A percentile compares a stretch with the other conserved stretches of the same genome.
Conservation (phyloP, 1,140 invertebrate genomes). For the Dendrolimus kikuchii region DNA sequence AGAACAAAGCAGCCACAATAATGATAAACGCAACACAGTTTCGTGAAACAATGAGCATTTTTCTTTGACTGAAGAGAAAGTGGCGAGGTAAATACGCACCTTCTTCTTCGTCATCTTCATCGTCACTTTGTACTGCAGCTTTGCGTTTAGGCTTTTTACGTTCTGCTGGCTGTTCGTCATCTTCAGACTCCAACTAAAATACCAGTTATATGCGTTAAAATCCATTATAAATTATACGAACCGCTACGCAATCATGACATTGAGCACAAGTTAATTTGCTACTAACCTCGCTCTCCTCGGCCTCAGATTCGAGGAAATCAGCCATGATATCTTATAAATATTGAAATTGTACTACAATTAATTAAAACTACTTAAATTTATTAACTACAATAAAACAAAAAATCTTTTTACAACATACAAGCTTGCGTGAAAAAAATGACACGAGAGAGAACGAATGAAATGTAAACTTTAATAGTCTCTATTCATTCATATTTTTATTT, state of each 20-base stretch:
- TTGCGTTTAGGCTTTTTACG: constrained; percentile 68
- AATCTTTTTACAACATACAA: constrained; percentile 1
- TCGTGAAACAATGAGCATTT: no score
- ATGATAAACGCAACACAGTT: no score
- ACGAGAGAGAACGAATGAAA: constrained; percentile 15
- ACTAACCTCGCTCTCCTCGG: constrained; percentile 87
- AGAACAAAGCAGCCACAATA: no score
- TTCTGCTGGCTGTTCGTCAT: constrained; percentile 55
- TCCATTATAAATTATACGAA: constrained; percentile 8
- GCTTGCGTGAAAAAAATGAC: constrained; percentile 13
- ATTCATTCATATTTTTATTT: no score
- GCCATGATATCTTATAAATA: constrained; percentile 73
- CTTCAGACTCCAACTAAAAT: constrained; percentile 63
- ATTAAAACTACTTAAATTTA: constrained; percentile 3
- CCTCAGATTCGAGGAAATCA: constrained; percentile 87
- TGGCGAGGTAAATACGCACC: constrained; percentile 30
- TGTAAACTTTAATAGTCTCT: constrained; percentile 1
- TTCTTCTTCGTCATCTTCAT: constrained; percentile 74
- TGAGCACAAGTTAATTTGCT: constrained; percentile 24
- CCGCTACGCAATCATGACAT: constrained; percentile 30
- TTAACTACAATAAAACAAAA: constrained; percentile 3
- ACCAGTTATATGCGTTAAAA: constrained; percentile 11
- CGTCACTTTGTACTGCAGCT: constrained; percentile 66
- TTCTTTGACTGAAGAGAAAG: constrained; percentile 8
- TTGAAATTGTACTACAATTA: constrained; percentile 7